phyloP scores from a whole-genome alignment of 2,113 vertebrate genomes.

The Hydrolagus affinis region DNA sequence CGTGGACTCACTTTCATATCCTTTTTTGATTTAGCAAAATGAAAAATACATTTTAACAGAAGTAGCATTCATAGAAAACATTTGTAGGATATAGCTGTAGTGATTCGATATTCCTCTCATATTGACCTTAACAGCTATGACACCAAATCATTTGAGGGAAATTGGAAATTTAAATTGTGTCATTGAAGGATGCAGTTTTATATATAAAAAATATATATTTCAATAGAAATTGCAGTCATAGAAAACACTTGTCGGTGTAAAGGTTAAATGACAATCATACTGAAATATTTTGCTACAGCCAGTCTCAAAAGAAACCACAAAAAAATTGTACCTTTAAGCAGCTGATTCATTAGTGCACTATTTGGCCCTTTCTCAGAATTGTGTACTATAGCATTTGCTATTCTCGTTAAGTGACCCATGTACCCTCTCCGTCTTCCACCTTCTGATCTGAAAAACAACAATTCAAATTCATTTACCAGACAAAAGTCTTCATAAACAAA shows the following conservation, averaged over 20 bases:
- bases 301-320: neutral
- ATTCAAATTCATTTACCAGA: constrained; percentile 24
- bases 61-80: neutral
- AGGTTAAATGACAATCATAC: too few species aligned
- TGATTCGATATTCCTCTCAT: too few species aligned
- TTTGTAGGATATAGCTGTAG: too few species aligned
- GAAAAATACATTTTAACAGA: neutral
- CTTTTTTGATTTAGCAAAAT: neutral
- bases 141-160: too few species aligned
- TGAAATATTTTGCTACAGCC: neutral
- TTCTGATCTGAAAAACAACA: constrained; percentile 61
- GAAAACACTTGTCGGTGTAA: neutral
- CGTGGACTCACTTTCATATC: too few species aligned
- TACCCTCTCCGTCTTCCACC: constrained; percentile 89
- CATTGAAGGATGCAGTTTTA: neutral
- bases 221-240: too few species aligned
- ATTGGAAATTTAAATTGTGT: neutral
- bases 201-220: neutral
- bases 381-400: constrained; percentile 91
- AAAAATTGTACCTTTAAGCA: constrained; percentile 68
- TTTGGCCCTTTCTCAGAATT: constrained; percentile 89
- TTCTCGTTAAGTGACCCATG: constrained; percentile 95
- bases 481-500: neutral
- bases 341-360: constrained; percentile 71
- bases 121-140: too few species aligned